A percentile compares a stretch with the other conserved stretches of the same genome.
These are phyloP conservation scores for Polyommatus icarus DNA, from an alignment of 2,888 invertebrate species.

Conservation along the genomic window DNA sequence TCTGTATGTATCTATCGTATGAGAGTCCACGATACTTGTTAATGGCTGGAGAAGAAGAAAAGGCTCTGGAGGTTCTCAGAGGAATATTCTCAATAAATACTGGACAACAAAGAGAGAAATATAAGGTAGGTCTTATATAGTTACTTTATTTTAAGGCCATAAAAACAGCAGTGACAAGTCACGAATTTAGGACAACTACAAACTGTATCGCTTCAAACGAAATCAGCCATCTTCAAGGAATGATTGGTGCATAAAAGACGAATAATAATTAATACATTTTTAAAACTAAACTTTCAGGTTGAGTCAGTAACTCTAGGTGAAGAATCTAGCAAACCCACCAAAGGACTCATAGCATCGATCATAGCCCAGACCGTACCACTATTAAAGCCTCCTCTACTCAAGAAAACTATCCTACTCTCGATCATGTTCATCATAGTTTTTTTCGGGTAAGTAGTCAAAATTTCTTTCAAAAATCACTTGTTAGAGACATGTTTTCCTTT, in stretches of 20 bases:
- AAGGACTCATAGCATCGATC: conserved; percentile 54
- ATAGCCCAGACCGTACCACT: conserved; percentile 72
- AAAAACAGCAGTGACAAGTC: background rate
- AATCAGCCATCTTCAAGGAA: conserved; percentile 39
- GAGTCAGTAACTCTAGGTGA: conserved; percentile 55
- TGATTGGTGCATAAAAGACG: background rate
- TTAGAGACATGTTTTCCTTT: no score
- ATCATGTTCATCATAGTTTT: conserved; percentile 78
- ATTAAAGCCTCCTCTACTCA: conserved; percentile 73
- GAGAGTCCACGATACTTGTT: conserved; percentile 90
- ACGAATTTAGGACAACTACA: background rate
- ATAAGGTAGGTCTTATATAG: conserved; percentile 49
- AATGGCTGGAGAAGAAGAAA: conserved; percentile 74
- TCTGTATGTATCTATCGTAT: conserved; percentile 78
- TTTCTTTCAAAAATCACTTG: conserved; percentile 15
- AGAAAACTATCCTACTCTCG: conserved; percentile 72
- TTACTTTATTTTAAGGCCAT: background rate
- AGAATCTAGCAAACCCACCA: conserved; percentile 42
- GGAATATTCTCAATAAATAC: conserved; percentile 59
- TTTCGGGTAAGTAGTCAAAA: conserved; percentile 53
- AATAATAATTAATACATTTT: background rate
- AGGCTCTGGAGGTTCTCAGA: conserved; percentile 74
- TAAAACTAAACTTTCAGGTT: conserved; percentile 48
- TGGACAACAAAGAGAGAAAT: conserved; percentile 53
- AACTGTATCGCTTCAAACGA: conserved; percentile 48